These are phyloP conservation scores for Papilio protenor DNA, from an alignment of 2,888 invertebrate genomes.

Conservation along the genomic window DNA sequence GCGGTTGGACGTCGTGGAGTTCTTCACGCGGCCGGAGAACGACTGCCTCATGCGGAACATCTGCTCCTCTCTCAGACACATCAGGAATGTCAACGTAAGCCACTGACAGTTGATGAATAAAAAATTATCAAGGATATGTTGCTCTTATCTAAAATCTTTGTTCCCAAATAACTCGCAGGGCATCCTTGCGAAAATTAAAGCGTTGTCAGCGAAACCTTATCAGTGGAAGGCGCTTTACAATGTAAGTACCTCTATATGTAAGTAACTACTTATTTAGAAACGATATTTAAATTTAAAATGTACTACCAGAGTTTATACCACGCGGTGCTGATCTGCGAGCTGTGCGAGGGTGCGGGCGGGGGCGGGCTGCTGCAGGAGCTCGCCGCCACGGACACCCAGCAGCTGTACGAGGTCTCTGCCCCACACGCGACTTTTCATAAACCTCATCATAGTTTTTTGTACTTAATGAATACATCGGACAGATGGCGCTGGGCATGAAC, in stretches of 20 bases:
- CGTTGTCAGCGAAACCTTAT: constrained; percentile 84
- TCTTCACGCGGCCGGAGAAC: constrained; percentile 86
- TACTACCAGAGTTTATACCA: constrained; percentile 86
- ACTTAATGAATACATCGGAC: background rate
- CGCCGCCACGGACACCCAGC: constrained; percentile 77
- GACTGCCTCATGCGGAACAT: constrained; percentile 86
- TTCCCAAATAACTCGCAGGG: constrained; percentile 69
- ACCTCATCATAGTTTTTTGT: background rate
- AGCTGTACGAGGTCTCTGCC: constrained; percentile 74
- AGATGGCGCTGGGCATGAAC: constrained; percentile 88
- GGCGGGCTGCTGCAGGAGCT: constrained; percentile 81
- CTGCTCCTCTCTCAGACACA: constrained; percentile 84
- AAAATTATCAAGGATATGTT: background rate
- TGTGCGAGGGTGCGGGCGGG: constrained; percentile 81
- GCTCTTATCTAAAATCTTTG: background rate
- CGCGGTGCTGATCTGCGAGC: constrained; percentile 87
- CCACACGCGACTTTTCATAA: background rate
- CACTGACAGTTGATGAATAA: background rate
- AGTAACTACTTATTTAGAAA: background rate
- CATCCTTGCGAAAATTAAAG: constrained; percentile 86
- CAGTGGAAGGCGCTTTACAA: constrained; percentile 90
- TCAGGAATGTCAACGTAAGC: constrained; percentile 85
- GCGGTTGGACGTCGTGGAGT: constrained; percentile 88
- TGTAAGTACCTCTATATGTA: constrained; percentile 70
- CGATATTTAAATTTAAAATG: background rate